These are phyloP conservation scores for Marronus borbonicus DNA, from an alignment of 2,888 invertebrate species.

Conservation along the genomic window DNA sequence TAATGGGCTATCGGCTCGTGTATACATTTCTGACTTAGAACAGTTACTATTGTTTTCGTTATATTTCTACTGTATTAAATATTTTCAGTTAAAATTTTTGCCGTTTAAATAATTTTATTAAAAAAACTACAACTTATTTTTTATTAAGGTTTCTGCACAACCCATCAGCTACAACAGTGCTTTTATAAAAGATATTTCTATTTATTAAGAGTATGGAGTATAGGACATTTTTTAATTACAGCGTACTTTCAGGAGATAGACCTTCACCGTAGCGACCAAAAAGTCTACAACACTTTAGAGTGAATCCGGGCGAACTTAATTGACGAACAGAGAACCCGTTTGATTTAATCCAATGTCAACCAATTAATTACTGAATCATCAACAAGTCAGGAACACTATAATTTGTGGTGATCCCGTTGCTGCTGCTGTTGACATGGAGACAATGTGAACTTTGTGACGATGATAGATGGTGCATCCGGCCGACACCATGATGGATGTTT, in stretches of 20 bases:
- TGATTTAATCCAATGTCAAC: constrained; percentile 56
- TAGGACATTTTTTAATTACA: no score
- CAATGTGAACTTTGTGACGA: constrained; percentile 59
- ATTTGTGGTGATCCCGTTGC: constrained; percentile 57
- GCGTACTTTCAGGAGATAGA: background rate
- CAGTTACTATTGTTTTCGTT: no score
- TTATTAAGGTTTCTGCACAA: no score
- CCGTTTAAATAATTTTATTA: no score
- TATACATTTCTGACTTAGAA: no score
- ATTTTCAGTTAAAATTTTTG: no score
- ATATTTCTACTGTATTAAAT: no score
- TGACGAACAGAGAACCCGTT: constrained; percentile 31
- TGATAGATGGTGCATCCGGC: constrained; percentile 59
- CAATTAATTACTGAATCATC: constrained; percentile 59
- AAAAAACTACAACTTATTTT: no score
- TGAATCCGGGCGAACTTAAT: constrained; percentile 30
- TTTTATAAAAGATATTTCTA: no score
- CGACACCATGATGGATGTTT: constrained; percentile 58
- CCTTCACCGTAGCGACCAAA: background rate
- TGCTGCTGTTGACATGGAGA: constrained; percentile 60
- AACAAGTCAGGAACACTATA: constrained; percentile 58
- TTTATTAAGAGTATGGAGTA: no score
- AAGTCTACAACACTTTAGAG: background rate
- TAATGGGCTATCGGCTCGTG: no score
- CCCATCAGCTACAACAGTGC: no score